These are phyloP conservation scores for Mus minutoides DNA, from an alignment of 2,797 vertebrate genomes.

Conservation along the genomic window DNA sequence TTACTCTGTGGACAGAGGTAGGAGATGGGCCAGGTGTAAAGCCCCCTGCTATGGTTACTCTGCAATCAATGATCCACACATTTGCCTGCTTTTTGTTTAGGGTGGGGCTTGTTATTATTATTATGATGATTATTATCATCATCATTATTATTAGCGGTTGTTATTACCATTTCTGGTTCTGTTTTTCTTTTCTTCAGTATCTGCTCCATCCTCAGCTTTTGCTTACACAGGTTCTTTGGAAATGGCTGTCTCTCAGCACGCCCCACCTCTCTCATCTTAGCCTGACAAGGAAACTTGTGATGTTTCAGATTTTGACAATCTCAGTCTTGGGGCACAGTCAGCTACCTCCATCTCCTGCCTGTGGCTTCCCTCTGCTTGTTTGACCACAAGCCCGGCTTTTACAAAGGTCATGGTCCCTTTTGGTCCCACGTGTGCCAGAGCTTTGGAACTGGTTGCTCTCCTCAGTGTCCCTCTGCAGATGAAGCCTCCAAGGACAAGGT, in stretches of 20 bases:
- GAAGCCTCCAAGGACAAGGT: background rate
- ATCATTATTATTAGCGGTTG: background rate
- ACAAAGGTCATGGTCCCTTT: background rate
- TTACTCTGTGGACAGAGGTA: background rate
- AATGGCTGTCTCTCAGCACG: background rate
- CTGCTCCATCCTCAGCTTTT: background rate
- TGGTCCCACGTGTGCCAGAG: background rate
- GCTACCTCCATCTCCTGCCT: background rate
- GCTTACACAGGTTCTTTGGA: background rate
- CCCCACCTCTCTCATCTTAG: background rate
- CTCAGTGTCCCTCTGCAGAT: background rate
- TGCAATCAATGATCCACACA: too few relatives aligned
- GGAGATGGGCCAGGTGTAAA: background rate
- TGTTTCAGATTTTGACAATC: background rate
- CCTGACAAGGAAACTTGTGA: background rate
- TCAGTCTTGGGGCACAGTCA: background rate
- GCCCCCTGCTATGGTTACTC: background rate
- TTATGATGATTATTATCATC: too few relatives aligned
- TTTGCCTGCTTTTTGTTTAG: background rate
- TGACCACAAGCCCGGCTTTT: background rate
- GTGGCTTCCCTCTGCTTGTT: background rate
- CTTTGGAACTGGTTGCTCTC: background rate
- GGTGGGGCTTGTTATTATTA: background rate
- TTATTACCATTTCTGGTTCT: background rate
- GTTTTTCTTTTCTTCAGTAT: background rate